Base-by-base conservation (phyloP, 2,888 invertebrate species). In the Pocota personata region DNA sequence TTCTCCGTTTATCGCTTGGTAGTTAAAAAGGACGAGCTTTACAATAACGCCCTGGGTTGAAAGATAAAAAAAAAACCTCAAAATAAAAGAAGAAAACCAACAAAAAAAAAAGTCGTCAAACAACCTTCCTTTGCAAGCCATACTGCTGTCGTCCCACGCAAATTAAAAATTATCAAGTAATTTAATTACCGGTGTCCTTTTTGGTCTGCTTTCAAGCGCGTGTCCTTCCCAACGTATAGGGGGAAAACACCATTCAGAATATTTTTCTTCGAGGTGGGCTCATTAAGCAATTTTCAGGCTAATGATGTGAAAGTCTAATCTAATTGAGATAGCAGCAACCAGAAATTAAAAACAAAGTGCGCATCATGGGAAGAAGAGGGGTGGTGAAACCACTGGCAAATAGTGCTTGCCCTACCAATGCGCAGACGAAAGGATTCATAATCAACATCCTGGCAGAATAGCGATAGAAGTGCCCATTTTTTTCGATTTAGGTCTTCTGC, bases 221-320 rank as follows among this genome's bases (percentile, higher is more conserved):
- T 72, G 66, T 60, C 64, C 27, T 71, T 50, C 40, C 6, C n/a
- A 40, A n/a, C 12, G 32, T 62, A 37, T 14, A 43, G 32, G 5
- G 66, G 57, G 12, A 52, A 52, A 57, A 12, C 16, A 5, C 12
- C 48, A 60, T 60, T 71, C 27, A 21, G 16, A 32, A 16, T 14
- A 19, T 35, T 46, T 37, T 52, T 43, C 19, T 35, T 66, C 57
- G 30, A 80, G 75, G 75, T 82, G 64, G 60, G 62, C 76, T 82
- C 76, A 84, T 84, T 80, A 80, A 75, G 79, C 75, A 84, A 84
- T 75, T 80, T 80, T 16, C 37, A 46, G 64, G 60, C 71, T 84
- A 79, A 84, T 79, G 79, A 84, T 64, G 79, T 69, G 58, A 80
- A 84, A 79, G 69, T 75, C 62, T 75, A 64, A 80, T 79, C 52